Evolutionary conservation across 2,888 invertebrate genomes (phyloP).

Genomic region (Stenotaenia linearis): DNA sequence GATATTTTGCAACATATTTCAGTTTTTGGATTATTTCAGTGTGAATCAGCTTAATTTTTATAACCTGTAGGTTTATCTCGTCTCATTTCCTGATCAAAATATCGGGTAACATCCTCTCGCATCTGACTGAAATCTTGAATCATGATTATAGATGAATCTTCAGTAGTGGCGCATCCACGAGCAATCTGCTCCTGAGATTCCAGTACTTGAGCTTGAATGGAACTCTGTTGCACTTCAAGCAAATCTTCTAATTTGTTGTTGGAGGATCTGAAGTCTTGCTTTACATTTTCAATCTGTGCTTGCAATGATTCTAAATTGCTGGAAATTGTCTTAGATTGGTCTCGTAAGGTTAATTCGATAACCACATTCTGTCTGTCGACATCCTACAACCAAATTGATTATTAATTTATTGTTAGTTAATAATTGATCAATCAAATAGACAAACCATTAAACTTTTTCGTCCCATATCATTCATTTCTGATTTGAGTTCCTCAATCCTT

Average conservation of each 20-base stretch:
- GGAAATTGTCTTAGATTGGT: neutral
- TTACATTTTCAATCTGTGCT: neutral
- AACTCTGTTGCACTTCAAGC: neutral
- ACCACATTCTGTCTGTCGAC: neutral
- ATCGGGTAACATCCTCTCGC: neutral
- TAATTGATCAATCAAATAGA: neutral
- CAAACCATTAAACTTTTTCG: neutral
- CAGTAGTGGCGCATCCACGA: neutral
- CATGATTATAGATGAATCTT: slow-evolving; percentile 1
- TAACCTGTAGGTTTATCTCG: neutral
- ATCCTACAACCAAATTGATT: neutral
- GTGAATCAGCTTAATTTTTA: too few relatives aligned
- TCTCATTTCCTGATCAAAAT: neutral
- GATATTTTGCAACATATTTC: neutral
- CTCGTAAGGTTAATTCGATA: neutral
- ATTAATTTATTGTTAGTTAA: too few relatives aligned
- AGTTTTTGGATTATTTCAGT: too few relatives aligned
- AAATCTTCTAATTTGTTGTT: neutral
- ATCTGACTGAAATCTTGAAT: neutral
- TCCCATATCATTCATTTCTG: neutral
- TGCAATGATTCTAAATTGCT: neutral
- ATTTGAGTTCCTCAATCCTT: neutral
- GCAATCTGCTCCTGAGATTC: neutral
- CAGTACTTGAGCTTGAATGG: neutral
- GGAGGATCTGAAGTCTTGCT: neutral